phyloP scores from a whole-genome alignment of 2,888 invertebrate species.

The Sesia apiformis region DNA sequence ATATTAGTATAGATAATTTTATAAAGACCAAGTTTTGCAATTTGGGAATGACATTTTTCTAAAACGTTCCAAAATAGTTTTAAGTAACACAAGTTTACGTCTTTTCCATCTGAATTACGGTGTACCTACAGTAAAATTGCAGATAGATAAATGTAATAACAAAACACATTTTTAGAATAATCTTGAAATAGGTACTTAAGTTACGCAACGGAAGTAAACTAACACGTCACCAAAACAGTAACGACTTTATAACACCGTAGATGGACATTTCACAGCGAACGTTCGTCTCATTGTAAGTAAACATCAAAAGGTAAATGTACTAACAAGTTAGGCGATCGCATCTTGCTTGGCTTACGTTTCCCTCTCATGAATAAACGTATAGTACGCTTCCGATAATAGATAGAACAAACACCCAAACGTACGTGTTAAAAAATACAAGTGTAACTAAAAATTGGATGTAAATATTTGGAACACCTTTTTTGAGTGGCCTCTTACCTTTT shows the following conservation, averaged over 20 bases:
- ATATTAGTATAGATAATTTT: no score
- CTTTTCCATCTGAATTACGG: no score
- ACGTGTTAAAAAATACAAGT: slow-evolving; percentile 7
- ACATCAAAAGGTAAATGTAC: slow-evolving; percentile 17
- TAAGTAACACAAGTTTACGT: no score
- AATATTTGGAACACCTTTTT: neutral
- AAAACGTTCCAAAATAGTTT: no score
- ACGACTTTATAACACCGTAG: slow-evolving; percentile 11
- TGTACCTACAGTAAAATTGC: no score
- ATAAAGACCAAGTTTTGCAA: no score
- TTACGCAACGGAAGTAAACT: no score
- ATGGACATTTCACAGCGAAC: slow-evolving; percentile 19
- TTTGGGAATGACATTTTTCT: no score
- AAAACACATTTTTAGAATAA: no score
- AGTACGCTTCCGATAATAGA: slow-evolving; percentile 31
- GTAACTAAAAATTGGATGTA: neutral
- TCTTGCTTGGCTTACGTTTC: slow-evolving; percentile 23
- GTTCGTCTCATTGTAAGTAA: slow-evolving; percentile 10
- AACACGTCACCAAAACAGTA: neutral
- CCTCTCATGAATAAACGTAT: slow-evolving; percentile 18
- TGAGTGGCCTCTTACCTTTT: neutral
- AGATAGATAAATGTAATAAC: no score
- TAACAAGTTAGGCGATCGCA: slow-evolving; percentile 23
- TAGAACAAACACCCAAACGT: slow-evolving; percentile 28
- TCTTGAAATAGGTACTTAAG: no score